Evolutionary conservation across 2,888 invertebrate genomes (phyloP), one percentile per base, ranked within the genome.

Genomic region (Lypha dubia): DNA sequence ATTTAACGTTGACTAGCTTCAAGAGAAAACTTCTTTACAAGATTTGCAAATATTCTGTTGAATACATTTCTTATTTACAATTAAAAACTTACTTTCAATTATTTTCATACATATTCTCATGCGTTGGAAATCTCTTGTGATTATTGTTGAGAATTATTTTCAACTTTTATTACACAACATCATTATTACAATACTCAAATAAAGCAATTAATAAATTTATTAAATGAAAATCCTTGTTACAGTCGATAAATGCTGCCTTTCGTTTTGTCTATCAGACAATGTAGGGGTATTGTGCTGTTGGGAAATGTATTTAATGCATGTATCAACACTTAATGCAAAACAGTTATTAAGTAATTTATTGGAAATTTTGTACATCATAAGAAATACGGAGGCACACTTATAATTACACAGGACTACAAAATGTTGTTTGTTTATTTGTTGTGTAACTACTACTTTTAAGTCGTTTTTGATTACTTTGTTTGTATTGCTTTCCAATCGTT

Each of bases 201-300:
- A 46, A 46, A 60, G 49, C 62, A 51, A 74, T 63, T 63, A 74
- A 74, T 74, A 63, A 63, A 74, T 63, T 74, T 51, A 74, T 74
- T 74, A 53, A 28, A 17, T 41, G 49, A 38, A 62, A 53, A 41
- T 74, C 15, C 51, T 20, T 63, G 24, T 11, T 49, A 49, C 38
- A 63, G 38, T 38, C 15, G 38, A 41, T 51, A 51, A 24, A 53
- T 38, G 35, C 0, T 62, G 3, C 28, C 51, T 5, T 35, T 63
- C 3, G 5, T 38, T n/a, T n/a, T 32, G n/a, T 38, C 17, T 51
- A 38, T 3, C 11, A 56, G 22, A 7, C 35, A 41, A 20, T 53
- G n/a, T 22, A 44, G 17, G 3, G 20, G 28, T 46, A 8, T 17
- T 17, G 3, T 32, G 13, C 11, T 28, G 20, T 20, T 63, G 20